phyloP scores from a whole-genome alignment of 2,113 vertebrate genomes.

The Microcebus jonahi region DNA sequence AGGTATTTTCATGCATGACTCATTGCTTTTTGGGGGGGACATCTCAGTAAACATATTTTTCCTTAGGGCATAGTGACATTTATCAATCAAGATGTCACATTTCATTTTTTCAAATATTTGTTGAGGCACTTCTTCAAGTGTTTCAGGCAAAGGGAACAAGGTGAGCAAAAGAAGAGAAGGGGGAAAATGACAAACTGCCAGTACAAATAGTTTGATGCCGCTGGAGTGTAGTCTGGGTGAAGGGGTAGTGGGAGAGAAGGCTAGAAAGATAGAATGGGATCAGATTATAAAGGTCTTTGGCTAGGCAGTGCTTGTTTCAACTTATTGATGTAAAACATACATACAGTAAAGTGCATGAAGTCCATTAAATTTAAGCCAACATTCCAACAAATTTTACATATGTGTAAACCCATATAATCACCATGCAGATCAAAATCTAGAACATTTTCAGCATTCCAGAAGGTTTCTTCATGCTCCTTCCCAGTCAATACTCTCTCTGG shows the following conservation, averaged over 20 bases:
- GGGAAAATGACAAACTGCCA: background rate
- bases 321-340: background rate
- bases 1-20: background rate
- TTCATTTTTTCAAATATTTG: background rate
- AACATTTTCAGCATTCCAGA: conserved; percentile 8
- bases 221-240: background rate
- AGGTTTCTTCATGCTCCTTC: background rate
- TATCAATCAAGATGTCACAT: background rate
- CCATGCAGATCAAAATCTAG: background rate
- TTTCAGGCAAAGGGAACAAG: background rate
- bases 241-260: background rate
- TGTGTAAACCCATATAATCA: background rate
- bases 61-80: background rate
- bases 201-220: background rate
- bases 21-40: background rate
- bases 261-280: background rate
- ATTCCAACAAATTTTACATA: background rate
- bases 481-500: background rate
- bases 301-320: background rate
- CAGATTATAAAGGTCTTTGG: background rate
- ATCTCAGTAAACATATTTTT: background rate
- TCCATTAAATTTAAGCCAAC: background rate
- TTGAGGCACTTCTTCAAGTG: background rate
- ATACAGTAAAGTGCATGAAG: background rate
- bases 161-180: background rate